Evolutionary conservation across 2,797 vertebrate genomes (phyloP).

Genomic region (Spizella passerina): DNA sequence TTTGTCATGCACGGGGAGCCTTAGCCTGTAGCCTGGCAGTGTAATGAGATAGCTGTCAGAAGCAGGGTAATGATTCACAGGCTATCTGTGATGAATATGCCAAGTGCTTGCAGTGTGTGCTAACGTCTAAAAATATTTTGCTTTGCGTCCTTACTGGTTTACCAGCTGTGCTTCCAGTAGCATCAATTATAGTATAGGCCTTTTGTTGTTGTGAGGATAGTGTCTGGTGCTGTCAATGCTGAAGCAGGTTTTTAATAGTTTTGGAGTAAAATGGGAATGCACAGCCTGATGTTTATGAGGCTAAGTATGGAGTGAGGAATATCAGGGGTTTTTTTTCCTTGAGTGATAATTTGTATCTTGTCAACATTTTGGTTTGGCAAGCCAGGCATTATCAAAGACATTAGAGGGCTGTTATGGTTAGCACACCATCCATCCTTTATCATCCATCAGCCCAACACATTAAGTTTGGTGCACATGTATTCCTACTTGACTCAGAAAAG

Average conservation of each 20-base stretch:
- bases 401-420: neutral
- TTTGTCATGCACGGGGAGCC: conserved; percentile 19
- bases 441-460: neutral
- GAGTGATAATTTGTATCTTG: neutral
- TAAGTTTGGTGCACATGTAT: neutral
- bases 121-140: neutral
- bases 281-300: neutral
- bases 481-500: neutral
- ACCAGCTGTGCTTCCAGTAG: neutral
- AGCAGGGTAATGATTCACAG: conserved; percentile 46
- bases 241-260: neutral
- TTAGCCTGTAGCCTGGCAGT: conserved; percentile 58
- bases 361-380: neutral
- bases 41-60: conserved; percentile 64
- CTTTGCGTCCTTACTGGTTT: neutral
- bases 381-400: neutral
- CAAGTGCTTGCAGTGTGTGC: neutral
- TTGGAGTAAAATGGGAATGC: neutral
- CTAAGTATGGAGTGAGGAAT: neutral
- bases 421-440: neutral
- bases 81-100: conserved; percentile 35
- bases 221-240: neutral
- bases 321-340: fast-evolving
- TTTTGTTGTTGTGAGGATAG: neutral
- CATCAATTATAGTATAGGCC: neutral